Evolutionary conservation across 2,888 invertebrate genomes (phyloP), one percentile per base, ranked within the genome.

Genomic region (Scrobipalpa costella): DNA sequence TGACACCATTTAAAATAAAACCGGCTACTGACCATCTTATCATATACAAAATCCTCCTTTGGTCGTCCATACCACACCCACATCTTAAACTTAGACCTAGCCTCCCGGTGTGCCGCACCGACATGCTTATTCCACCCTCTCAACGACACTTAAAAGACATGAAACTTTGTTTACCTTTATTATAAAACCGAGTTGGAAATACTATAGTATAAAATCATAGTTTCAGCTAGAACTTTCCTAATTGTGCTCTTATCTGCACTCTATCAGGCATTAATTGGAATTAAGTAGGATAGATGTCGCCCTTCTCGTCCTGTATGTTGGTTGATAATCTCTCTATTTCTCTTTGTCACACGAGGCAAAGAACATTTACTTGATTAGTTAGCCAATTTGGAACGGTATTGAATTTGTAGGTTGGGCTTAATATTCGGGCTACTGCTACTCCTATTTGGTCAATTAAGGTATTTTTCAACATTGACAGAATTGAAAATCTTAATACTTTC

Each of bases 211-310:
- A 21, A 50, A 21, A 21, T 11, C 21, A 34, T 57, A 38, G 2
- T 38, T 57, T 17, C 38, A 7, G 19, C 19, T 38, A 44, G 15
- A 19, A 34, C 21, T 33, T 47, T 33, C 33, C 47, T 60, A 60
- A 60, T 60, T 49, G 49, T 17, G 60, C 7, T 34, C 33, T 33
- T 44, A 60, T 60, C 60, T 27, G 27, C 49, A 8, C 44, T 34
- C 49, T 60, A 60, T 69, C 64, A 65, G 62, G 57, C 66, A 63
- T 69, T 71, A 71, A 74, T 73, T 74, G 68, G 69, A 73, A 72
- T 71, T 70, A 68, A 64, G 65, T 60, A 49, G 60, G 34, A 60
- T 33, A 33, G 34, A 47, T 47, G 60, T 60, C 38, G 34, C 19
- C 19, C 9, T 15, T 15, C 33, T 27, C 47, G 36, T 47, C 11